A percentile compares a stretch with the other conserved stretches of the same genome.
Evolutionary conservation across 2,113 vertebrate species (phyloP).

Genomic region (Ranitomeya imitator): DNA sequence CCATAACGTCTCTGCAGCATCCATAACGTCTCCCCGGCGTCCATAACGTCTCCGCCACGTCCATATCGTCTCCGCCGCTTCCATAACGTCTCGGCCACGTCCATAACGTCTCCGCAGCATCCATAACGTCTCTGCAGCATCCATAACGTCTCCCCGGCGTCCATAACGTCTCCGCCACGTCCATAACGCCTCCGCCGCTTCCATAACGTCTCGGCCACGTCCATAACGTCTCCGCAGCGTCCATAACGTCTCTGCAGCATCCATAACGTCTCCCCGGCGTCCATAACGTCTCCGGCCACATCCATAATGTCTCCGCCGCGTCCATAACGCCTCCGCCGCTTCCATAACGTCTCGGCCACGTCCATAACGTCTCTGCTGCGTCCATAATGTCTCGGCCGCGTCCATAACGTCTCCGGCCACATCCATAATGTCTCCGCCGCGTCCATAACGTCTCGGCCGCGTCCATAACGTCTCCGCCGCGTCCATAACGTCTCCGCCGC

Average conservation of each 20-base stretch:
- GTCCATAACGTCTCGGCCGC: too few relatives aligned
- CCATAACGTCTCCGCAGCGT: not conserved
- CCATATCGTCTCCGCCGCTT: not conserved
- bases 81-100: not conserved
- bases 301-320: not conserved
- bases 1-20: not conserved
- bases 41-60: not conserved
- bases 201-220: not conserved
- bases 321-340: not conserved
- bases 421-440: too few relatives aligned
- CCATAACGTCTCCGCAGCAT: not conserved
- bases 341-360: not conserved
- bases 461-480: too few relatives aligned
- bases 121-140: not conserved
- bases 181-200: not conserved
- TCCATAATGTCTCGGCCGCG: too few relatives aligned
- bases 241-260: not conserved
- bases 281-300: not conserved
- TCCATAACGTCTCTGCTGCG: too few relatives aligned
- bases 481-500: too few relatives aligned
- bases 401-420: too few relatives aligned
- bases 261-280: not conserved
- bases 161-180: not conserved
- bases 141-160: too few relatives aligned
- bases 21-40: not conserved